A percentile compares a stretch with the other conserved stretches of the same genome.
phyloP scores from a whole-genome alignment of 2,888 invertebrate species.

The Lacanobia wlatinum region DNA sequence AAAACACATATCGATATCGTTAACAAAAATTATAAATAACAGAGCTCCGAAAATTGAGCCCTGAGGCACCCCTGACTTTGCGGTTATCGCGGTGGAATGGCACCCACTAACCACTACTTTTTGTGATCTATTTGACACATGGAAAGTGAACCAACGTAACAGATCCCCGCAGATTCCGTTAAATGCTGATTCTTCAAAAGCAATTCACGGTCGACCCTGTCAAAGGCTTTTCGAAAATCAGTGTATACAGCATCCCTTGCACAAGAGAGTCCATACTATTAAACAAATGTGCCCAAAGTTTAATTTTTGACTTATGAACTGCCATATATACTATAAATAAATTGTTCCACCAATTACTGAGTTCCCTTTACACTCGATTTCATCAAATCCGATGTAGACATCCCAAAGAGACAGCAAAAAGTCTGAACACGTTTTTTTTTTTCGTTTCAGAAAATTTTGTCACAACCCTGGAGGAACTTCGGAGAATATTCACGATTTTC shows the following conservation, averaged over 20 bases:
- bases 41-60: not conserved
- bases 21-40: not conserved
- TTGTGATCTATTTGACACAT: not conserved
- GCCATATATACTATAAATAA: no score
- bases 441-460: conserved; percentile 35
- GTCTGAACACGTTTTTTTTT: conserved; percentile 43
- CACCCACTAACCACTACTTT: not conserved
- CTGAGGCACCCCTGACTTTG: not conserved
- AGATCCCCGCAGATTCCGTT: not conserved
- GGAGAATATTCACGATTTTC: conserved; percentile 53
- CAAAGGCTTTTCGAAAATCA: not conserved
- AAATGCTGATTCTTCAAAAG: not conserved
- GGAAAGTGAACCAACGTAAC: not conserved
- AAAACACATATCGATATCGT: not conserved
- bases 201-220: not conserved
- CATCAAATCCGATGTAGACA: not conserved
- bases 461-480: conserved; percentile 18
- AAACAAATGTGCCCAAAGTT: not conserved
- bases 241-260: not conserved
- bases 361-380: not conserved
- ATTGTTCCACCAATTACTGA: no score
- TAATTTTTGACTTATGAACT: no score
- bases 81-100: not conserved
- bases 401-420: not conserved
- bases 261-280: not conserved